Conservation (phyloP, 1,140 invertebrate species). For the Aphidius ervi region DNA sequence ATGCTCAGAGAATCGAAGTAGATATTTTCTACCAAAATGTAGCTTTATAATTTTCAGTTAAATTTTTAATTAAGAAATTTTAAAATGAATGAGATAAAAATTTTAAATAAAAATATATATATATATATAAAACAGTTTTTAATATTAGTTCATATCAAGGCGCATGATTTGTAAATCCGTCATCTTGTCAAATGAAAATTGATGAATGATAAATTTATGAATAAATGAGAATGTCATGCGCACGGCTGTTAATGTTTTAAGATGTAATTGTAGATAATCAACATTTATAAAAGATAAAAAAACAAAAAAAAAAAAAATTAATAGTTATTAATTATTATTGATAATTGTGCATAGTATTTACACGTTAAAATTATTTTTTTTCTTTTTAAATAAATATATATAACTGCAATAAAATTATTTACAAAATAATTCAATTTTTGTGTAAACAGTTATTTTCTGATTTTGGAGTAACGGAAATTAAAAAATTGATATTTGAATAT, state of each 20-base stretch:
- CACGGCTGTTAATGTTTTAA: slow-evolving; percentile 24
- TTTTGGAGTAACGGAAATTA: no score
- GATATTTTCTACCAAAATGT: no score
- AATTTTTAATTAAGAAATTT: slow-evolving; percentile 26
- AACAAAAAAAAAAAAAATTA: slow-evolving; percentile 10
- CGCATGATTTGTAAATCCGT: slow-evolving; percentile 7
- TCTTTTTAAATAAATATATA: no score
- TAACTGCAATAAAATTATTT: no score
- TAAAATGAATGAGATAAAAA: slow-evolving; percentile 17
- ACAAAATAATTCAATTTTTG: no score
- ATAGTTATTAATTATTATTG: not conserved
- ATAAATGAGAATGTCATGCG: slow-evolving; percentile 9
- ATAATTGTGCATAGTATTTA: slow-evolving; percentile 10
- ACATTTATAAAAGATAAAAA: slow-evolving; percentile 9
- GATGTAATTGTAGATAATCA: slow-evolving; percentile 21
- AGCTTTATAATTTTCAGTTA: no score
- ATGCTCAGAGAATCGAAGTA: no score
- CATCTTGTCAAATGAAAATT: not conserved
- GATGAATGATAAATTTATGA: not conserved
- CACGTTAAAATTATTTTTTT: no score
- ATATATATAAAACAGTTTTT: slow-evolving; percentile 25
- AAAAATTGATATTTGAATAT: no score
- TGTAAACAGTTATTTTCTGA: no score
- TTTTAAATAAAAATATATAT: slow-evolving; percentile 19
- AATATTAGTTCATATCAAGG: slow-evolving; percentile 50